Conservation (phyloP, 1,140 invertebrate species). For the Drosophila melanica region DNA sequence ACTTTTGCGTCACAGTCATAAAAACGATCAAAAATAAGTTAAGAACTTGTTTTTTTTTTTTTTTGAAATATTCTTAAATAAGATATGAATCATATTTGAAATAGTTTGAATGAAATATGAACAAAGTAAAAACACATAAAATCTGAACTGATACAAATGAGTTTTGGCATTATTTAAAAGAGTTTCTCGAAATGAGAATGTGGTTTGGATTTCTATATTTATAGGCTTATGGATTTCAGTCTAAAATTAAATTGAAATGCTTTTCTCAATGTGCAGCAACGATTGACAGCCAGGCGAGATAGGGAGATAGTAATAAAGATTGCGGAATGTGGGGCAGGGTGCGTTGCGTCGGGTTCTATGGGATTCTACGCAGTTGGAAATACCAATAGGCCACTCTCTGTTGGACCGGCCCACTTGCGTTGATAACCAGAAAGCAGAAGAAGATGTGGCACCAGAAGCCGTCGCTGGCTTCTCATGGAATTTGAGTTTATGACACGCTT, state of each 20-base stretch:
- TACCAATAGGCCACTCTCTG: constrained; percentile 8
- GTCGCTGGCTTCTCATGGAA: constrained; percentile 19
- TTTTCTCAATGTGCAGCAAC: background rate
- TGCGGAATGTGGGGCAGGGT: constrained; percentile 60
- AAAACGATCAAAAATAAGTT: too few species aligned
- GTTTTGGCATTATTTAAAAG: too few species aligned
- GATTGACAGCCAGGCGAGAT: background rate
- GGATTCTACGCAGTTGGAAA: constrained; percentile 64
- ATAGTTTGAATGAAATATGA: too few species aligned
- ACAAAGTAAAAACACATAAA: too few species aligned
- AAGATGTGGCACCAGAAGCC: background rate
- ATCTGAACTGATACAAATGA: too few species aligned
- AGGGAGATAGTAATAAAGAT: background rate
- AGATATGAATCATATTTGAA: background rate
- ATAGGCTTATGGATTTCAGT: too few species aligned
- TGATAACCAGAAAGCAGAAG: constrained; percentile 27
- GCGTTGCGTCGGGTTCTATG: constrained; percentile 3
- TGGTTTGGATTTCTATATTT: too few species aligned
- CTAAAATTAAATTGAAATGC: too few species aligned
- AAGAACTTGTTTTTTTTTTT: too few species aligned
- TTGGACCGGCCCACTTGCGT: constrained; percentile 32
- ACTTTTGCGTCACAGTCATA: too few species aligned
- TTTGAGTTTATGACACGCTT: constrained; percentile 47
- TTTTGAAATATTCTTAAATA: background rate
- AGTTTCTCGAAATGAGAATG: too few species aligned